A percentile compares a stretch with the other conserved stretches of the same genome.
Evolutionary conservation across 2,797 vertebrate species (phyloP).

Genomic region (Capromys pilorides): DNA sequence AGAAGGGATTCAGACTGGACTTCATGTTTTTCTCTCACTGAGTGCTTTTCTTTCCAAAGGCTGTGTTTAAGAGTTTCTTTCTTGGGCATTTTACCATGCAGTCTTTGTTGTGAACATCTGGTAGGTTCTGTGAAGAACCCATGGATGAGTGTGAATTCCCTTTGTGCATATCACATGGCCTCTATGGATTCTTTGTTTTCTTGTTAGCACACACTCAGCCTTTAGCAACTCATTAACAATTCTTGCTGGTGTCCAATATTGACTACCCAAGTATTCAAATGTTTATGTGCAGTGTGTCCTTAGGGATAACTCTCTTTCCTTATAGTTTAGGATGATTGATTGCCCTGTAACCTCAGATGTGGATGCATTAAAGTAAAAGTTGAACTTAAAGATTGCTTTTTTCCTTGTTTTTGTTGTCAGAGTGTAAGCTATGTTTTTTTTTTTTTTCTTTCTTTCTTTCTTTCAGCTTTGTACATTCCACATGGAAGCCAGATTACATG

Average conservation of each 20-base stretch:
- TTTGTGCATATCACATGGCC: background rate
- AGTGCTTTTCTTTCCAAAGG: background rate
- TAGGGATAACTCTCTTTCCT: background rate
- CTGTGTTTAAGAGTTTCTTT: background rate
- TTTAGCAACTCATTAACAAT: constrained; percentile 16
- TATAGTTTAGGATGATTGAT: background rate
- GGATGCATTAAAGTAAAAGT: background rate
- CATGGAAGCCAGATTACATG: background rate
- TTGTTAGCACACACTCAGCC: background rate
- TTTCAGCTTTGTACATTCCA: background rate
- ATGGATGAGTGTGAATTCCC: background rate
- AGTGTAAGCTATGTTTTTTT: background rate
- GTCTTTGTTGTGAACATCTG: background rate
- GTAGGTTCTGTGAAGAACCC: constrained; percentile 7
- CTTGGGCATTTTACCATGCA: background rate
- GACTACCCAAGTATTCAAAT: background rate
- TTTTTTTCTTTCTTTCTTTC: too few species aligned
- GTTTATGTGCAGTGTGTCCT: background rate
- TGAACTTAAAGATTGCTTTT: background rate
- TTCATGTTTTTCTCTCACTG: background rate
- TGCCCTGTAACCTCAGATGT: constrained; percentile 13
- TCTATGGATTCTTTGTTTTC: constrained; percentile 22
- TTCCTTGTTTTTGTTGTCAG: background rate
- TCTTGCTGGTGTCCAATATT: constrained; percentile 20
- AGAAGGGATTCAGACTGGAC: background rate